Evolutionary conservation across 2,113 vertebrate species (phyloP), one percentile per base, ranked within the genome.

Genomic region (Dascyllus trimaculatus): DNA sequence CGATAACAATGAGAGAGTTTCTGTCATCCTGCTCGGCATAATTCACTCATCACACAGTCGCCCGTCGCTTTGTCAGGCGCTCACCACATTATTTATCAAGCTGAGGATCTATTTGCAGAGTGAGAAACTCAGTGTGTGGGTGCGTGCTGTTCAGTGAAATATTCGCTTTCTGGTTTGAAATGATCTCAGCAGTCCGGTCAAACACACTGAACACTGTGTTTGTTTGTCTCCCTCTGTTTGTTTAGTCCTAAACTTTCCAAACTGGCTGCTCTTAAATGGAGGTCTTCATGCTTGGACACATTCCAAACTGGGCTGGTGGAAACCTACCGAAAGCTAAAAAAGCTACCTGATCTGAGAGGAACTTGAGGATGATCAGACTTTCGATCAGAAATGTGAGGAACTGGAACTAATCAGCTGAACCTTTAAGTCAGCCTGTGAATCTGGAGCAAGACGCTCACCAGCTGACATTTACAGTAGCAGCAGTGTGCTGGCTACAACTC

Each of bases 381-480:
- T 51, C 4, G 10, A 22, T 9, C 10, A 14, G 25, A 18, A 70
- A 3, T 7, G 10, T 29, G 52, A 1, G 11, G 43, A 2, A 51
- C 13, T 43, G 15, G 71, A 52, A 22, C 45, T 8, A 24, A 49
- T 78, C 58, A 64, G 52, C 29, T 57, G 75, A 56, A 71, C 38
- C 61, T 61, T 17, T 21, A 22, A 29, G 67, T 72, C 65, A 48
- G 6, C 40, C n/a, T 17, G 52, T 78, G 63, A 61, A 86, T 68
- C 46, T 58, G 72, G 25, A 77, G 52, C 63, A 25, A 57, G 48
- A 45, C 2, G 11, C 21, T 65, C 19, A 0, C 71, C 72, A 2
- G 11, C 63, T 72, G 72, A 84, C 70, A 74, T 78, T 84, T 78
- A 78, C 77, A 81, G 71, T 18, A 77, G 67, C 67, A 59, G 64